Percentiles rank a stretch among this genome's conserved stretches.
These are phyloP conservation scores for Phaonia tiefii DNA, from an alignment of 2,888 invertebrate species.

Conservation along the genomic window DNA sequence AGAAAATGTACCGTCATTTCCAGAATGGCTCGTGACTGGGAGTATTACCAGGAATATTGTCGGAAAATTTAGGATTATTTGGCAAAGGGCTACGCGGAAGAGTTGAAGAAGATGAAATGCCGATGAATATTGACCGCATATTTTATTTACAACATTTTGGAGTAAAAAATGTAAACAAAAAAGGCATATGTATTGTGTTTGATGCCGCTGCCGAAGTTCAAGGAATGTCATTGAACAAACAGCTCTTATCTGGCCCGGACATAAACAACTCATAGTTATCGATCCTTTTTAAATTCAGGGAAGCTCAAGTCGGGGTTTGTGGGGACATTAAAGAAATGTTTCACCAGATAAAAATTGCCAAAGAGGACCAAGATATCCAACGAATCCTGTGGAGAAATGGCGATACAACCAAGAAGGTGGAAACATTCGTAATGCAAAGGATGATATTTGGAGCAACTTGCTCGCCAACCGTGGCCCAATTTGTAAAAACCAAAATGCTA, in stretches of 20 bases:
- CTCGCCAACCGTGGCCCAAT: no score
- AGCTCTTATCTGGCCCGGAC: conserved; percentile 35
- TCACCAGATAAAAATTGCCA: conserved; percentile 30
- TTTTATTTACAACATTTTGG: conserved; percentile 32
- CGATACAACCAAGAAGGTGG: not conserved
- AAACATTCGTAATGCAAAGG: conserved; percentile 42
- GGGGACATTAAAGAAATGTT: no score
- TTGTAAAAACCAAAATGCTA: conserved; percentile 51
- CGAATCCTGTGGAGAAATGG: conserved; percentile 39
- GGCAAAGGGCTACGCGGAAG: conserved; percentile 42
- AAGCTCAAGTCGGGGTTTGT: conserved; percentile 29
- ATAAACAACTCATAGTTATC: not conserved
- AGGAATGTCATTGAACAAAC: conserved; percentile 29
- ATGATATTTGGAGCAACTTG: no score
- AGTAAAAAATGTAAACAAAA: conserved; percentile 24
- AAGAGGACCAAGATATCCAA: conserved; percentile 35
- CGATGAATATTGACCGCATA: not conserved
- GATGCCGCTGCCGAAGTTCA: conserved; percentile 30
- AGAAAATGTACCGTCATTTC: conserved; percentile 47
- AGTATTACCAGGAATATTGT: conserved; percentile 32
- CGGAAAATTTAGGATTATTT: conserved; percentile 49
- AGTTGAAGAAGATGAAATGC: not conserved
- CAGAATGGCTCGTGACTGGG: conserved; percentile 44
- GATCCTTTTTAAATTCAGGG: conserved; percentile 30
- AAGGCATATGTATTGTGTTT: conserved; percentile 18